Percentiles rank a stretch among this genome's conserved stretches.
Conservation (phyloP, 1,140 invertebrate species). For the Caenorhabditis latens region DNA sequence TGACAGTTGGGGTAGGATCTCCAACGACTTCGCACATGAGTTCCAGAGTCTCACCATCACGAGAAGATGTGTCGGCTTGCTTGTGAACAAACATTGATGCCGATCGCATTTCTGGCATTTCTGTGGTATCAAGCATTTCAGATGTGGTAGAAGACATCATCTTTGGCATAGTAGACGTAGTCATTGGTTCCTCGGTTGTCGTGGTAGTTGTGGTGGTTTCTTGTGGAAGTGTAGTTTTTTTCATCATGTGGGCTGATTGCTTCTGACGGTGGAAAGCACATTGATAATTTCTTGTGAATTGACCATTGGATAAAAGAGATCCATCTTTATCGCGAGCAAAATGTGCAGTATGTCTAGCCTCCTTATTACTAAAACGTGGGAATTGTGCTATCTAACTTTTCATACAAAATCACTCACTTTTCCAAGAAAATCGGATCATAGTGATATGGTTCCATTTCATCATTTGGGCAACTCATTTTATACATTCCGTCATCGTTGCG, state of each 20-base stretch:
- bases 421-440: constrained; percentile 21
- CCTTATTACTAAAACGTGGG: not conserved
- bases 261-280: constrained; percentile 28
- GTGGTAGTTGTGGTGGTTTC: not conserved
- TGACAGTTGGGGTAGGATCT: constrained; percentile 69
- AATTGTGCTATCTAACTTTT: not conserved
- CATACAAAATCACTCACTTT: not conserved
- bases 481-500: constrained; percentile 12
- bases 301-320: constrained; percentile 26
- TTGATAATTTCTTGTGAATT: constrained; percentile 35
- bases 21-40: constrained; percentile 74
- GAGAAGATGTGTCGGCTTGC: constrained; percentile 56
- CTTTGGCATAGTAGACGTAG: constrained; percentile 5
- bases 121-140: not conserved
- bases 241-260: not conserved
- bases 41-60: constrained; percentile 71
- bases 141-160: not conserved
- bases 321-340: constrained; percentile 42
- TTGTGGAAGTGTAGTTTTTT: not conserved
- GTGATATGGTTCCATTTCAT: constrained; percentile 21
- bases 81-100: constrained; percentile 4
- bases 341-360: constrained; percentile 40
- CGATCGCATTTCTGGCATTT: not conserved
- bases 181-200: not conserved
- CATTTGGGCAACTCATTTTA: constrained; percentile 50